Conservation (phyloP, 2,113 vertebrate genomes). For the Scatophagus argus region DNA sequence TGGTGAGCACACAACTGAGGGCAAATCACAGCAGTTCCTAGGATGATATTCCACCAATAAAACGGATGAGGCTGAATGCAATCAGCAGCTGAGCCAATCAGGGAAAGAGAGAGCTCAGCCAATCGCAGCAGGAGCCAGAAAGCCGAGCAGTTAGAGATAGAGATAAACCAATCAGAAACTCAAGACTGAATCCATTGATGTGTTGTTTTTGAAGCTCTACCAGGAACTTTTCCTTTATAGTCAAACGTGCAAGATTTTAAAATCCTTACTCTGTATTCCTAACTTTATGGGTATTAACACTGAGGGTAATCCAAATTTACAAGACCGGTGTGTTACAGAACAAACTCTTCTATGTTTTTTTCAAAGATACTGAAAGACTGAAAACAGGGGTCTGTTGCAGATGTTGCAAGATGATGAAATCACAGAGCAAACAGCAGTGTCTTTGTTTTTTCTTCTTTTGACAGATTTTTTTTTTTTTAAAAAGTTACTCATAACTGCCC, state of each 20-base stretch:
- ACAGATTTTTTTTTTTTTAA: neutral
- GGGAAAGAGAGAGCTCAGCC: conserved; percentile 35
- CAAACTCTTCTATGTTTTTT: conserved; percentile 28
- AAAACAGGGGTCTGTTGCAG: conserved; percentile 39
- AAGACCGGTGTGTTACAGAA: conserved; percentile 6
- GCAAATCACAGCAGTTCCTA: conserved; percentile 65
- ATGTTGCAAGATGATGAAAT: conserved; percentile 76
- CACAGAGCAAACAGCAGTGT: conserved; percentile 35
- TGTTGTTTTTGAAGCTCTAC: conserved; percentile 69
- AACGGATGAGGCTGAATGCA: conserved; percentile 18
- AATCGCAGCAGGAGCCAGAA: conserved; percentile 63
- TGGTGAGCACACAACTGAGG: conserved; percentile 24
- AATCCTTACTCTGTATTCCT: conserved; percentile 44
- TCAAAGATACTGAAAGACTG: conserved; percentile 17
- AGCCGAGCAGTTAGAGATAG: conserved; percentile 76
- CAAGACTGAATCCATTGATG: conserved; percentile 53
- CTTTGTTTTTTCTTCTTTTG: conserved; percentile 15
- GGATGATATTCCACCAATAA: conserved; percentile 60
- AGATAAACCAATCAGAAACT: conserved; percentile 70
- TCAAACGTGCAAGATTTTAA: conserved; percentile 36
- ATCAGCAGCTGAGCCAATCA: conserved; percentile 68
- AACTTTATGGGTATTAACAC: conserved; percentile 28
- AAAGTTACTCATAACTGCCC: neutral
- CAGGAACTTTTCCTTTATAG: conserved; percentile 56
- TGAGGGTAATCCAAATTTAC: conserved; percentile 9